A percentile compares a stretch with the other conserved stretches of the same genome.
Conservation (phyloP, 2,888 invertebrate genomes). For the Cactoblastis cactorum region DNA sequence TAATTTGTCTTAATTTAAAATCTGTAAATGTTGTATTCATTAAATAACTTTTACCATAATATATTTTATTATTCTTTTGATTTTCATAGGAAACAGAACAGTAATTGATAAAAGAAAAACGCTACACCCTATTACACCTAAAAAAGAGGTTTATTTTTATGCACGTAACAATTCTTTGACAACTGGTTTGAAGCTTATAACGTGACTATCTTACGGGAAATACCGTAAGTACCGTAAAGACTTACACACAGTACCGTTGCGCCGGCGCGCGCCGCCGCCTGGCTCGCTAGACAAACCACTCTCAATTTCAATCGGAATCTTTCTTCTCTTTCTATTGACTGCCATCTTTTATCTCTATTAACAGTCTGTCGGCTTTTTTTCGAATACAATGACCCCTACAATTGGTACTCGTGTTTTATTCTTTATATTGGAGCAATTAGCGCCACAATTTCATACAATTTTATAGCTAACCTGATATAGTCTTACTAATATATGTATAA, state of each 20-base stretch:
- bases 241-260: slow-evolving; percentile 61
- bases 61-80: too few species aligned
- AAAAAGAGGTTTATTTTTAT: too few species aligned
- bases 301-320: slow-evolving; percentile 61
- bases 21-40: too few species aligned
- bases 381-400: slow-evolving; percentile 47
- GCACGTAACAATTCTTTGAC: too few species aligned
- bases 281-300: slow-evolving; percentile 39
- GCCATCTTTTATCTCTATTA: slow-evolving; percentile 36
- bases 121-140: not conserved
- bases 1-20: too few species aligned
- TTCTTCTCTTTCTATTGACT: slow-evolving; percentile 43
- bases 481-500: too few species aligned
- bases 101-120: not conserved
- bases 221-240: slow-evolving; percentile 39
- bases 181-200: slow-evolving; percentile 30
- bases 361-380: slow-evolving; percentile 28
- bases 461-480: not conserved
- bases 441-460: not conserved
- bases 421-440: slow-evolving; percentile 1
- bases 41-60: too few species aligned
- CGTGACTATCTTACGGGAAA: slow-evolving; percentile 50
- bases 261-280: slow-evolving; percentile 31
- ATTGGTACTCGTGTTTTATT: slow-evolving; percentile 26
- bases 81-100: too few species aligned